Conservation (phyloP, 2,888 invertebrate genomes). For the Torymus auratus region DNA sequence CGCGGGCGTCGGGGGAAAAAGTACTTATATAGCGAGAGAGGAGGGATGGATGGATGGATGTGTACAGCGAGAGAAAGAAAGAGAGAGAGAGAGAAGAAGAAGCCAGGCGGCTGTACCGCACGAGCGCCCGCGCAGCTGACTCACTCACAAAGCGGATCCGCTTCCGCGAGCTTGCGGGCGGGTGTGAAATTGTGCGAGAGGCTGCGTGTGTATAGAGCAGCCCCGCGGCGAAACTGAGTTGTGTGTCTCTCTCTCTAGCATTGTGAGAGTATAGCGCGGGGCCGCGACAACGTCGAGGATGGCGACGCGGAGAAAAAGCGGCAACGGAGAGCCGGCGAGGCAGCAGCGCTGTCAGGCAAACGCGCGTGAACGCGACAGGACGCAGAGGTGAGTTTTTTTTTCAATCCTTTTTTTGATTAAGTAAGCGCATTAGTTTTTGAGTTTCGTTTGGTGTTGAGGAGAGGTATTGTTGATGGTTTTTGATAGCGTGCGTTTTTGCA, state of each 20-base stretch:
- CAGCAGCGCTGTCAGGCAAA: constrained; percentile 88
- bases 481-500: too few species aligned
- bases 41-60: too few species aligned
- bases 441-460: neutral
- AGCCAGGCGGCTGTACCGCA: neutral
- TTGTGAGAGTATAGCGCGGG: neutral
- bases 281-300: constrained; percentile 16
- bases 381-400: constrained; percentile 83
- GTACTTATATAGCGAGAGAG: too few species aligned
- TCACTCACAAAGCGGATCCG: constrained; percentile 45
- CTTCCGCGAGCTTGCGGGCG: constrained; percentile 32
- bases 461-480: neutral
- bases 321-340: constrained; percentile 74
- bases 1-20: too few species aligned
- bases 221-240: too few species aligned
- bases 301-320: constrained; percentile 65
- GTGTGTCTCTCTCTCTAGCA: too few species aligned
- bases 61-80: too few species aligned
- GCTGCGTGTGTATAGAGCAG: too few species aligned
- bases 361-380: constrained; percentile 88
- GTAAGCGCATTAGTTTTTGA: neutral
- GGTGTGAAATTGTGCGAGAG: neutral
- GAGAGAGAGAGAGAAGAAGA: constrained; percentile 4
- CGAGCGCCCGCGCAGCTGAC: neutral
- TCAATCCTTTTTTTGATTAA: neutral